These are phyloP conservation scores for Leptinotarsa juncta DNA, from an alignment of 2,888 invertebrate genomes.

Conservation along the genomic window DNA sequence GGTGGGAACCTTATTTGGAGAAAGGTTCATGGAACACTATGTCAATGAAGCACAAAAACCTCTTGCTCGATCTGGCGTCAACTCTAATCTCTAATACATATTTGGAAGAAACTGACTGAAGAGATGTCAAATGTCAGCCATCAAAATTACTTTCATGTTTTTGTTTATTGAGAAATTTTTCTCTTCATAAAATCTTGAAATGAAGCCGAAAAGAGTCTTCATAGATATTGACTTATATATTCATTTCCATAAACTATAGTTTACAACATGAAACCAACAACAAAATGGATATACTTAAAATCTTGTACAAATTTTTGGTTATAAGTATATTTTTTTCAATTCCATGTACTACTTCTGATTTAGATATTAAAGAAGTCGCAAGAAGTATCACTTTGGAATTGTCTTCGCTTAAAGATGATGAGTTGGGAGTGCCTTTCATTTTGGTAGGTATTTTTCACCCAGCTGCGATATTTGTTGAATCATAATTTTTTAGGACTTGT, in stretches of 20 bases:
- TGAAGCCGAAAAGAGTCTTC: not conserved
- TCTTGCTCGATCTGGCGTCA: no score
- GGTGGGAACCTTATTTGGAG: no score
- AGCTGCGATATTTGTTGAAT: not conserved
- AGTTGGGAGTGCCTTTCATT: conserved; percentile 60
- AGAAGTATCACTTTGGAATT: conserved; percentile 57
- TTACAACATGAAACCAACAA: conserved; percentile 35
- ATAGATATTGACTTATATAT: not conserved
- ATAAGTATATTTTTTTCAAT: conserved; percentile 32
- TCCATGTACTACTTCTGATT: conserved; percentile 36
- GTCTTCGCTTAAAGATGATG: conserved; percentile 58
- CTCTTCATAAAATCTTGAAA: not conserved
- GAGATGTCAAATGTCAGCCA: not conserved
- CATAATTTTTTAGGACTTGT: conserved; percentile 58
- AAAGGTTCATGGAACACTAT: no score
- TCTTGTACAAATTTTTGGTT: conserved; percentile 20
- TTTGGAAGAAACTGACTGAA: not conserved
- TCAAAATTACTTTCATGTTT: conserved; percentile 1
- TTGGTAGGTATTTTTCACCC: conserved; percentile 45
- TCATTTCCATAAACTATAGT: conserved; percentile 16
- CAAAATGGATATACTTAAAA: conserved; percentile 37
- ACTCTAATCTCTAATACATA: no score
- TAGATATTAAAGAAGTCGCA: conserved; percentile 51
- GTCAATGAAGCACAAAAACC: no score
- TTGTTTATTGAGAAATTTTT: not conserved